phyloP scores from a whole-genome alignment of 1,140 invertebrate species.

The Pemphigus obesinymphae region DNA sequence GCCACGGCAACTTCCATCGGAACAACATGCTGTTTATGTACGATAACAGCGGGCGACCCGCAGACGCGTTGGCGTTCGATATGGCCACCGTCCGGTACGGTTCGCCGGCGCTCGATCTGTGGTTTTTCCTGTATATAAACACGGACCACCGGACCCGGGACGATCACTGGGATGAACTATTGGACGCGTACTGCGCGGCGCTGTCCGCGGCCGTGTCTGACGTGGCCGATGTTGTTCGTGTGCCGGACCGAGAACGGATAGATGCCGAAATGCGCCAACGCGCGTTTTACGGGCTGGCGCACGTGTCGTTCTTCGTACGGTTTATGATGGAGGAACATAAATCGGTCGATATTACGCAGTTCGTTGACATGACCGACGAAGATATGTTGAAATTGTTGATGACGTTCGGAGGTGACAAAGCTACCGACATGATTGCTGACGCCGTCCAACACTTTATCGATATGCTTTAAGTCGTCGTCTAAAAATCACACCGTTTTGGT shows the following conservation, averaged over 20 bases:
- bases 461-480: too few relatives aligned
- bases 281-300: not conserved
- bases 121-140: conserved; percentile 51
- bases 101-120: conserved; percentile 51
- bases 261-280: not conserved
- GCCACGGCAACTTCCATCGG: conserved; percentile 52
- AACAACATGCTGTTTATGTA: conserved; percentile 50
- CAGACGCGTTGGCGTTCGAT: conserved; percentile 50
- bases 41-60: conserved; percentile 35
- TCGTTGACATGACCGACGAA: not conserved
- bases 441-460: conserved; percentile 28
- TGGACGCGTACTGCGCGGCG: conserved; percentile 49
- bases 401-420: not conserved
- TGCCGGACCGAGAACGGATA: not conserved
- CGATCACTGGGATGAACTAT: conserved; percentile 47
- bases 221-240: not conserved
- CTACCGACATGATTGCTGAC: not conserved
- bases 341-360: not conserved
- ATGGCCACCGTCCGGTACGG: conserved; percentile 50
- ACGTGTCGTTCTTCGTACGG: not conserved
- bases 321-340: not conserved
- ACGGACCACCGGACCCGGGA: conserved; percentile 45
- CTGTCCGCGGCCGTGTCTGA: conserved; percentile 29
- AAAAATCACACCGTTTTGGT: too few relatives aligned
- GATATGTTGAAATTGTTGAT: accelerated